A percentile compares a stretch with the other conserved stretches of the same genome.
These are phyloP conservation scores for Enteromius mattozi DNA, from an alignment of 2,797 vertebrate species.

Conservation along the genomic window DNA sequence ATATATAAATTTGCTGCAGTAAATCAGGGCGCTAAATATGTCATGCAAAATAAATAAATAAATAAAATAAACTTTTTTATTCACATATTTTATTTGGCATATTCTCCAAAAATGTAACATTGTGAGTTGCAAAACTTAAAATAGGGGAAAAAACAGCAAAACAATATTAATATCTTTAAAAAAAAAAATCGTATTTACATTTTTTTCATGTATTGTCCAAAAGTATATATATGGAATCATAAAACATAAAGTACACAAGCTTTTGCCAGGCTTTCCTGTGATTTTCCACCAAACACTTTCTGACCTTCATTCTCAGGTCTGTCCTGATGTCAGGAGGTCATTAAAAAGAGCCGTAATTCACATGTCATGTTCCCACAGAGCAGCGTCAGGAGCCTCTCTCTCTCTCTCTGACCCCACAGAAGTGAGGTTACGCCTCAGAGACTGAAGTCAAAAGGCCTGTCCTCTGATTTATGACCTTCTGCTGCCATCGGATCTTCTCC, in stretches of 20 bases:
- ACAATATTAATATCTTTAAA: too few relatives aligned
- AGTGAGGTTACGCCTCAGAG: constrained; percentile 75
- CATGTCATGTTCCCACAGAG: constrained; percentile 72
- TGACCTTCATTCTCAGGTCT: constrained; percentile 54
- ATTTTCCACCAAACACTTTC: constrained; percentile 58
- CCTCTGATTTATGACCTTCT: constrained; percentile 78
- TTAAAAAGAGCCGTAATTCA: constrained; percentile 66
- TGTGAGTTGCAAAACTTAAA: not conserved
- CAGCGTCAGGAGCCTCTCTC: constrained; percentile 16
- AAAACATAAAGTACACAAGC: constrained; percentile 15
- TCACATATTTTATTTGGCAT: not conserved
- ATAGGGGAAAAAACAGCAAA: too few relatives aligned
- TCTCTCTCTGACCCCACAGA: constrained; percentile 65
- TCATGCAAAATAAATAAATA: not conserved
- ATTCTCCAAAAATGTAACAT: not conserved
- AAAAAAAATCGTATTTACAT: too few relatives aligned
- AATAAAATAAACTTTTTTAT: not conserved
- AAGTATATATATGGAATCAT: not conserved
- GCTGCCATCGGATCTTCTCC: constrained; percentile 72
- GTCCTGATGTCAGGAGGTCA: constrained; percentile 66
- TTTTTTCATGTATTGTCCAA: not conserved
- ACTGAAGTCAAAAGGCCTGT: constrained; percentile 70
- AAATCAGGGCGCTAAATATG: not conserved
- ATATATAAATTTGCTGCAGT: too few relatives aligned
- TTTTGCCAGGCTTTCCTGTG: constrained; percentile 57